Percentiles rank a stretch among this genome's conserved stretches.
Evolutionary conservation across 2,888 invertebrate genomes (phyloP).

Genomic region (Parasteatoda lunata): DNA sequence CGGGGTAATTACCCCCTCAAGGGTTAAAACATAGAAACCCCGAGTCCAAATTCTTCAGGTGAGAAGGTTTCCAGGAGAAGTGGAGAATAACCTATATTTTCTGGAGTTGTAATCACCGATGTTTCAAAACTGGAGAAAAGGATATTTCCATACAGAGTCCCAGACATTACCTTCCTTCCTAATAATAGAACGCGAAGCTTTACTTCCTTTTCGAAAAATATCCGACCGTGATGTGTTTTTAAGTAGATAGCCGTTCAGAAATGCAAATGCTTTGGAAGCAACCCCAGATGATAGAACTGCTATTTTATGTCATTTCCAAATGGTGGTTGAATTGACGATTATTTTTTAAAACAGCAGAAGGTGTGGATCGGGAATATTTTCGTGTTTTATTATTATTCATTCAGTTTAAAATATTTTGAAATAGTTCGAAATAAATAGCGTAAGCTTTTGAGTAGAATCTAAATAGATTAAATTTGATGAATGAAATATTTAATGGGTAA

Average conservation of each 20-base stretch:
- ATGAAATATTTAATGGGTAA: no score
- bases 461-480: no score
- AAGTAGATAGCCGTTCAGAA: conserved; percentile 55
- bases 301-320: conserved; percentile 6
- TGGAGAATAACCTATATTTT: conserved; percentile 50
- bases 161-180: conserved; percentile 37
- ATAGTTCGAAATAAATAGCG: no score
- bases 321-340: background rate
- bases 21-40: conserved; percentile 51
- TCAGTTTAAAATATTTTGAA: no score
- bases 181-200: conserved; percentile 33
- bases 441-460: no score
- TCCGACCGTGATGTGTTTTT: conserved; percentile 56
- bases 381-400: no score
- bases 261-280: conserved; percentile 46
- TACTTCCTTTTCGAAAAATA: conserved; percentile 28
- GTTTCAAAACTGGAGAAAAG: conserved; percentile 31
- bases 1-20: conserved; percentile 54
- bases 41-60: conserved; percentile 54
- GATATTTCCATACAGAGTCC: conserved; percentile 43
- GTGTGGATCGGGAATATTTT: no score
- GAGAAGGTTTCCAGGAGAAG: conserved; percentile 44
- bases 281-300: conserved; percentile 20
- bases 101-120: conserved; percentile 55
- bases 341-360: no score